These are phyloP conservation scores for Aplochiton taeniatus DNA, from an alignment of 2,797 vertebrate species.

Conservation along the genomic window DNA sequence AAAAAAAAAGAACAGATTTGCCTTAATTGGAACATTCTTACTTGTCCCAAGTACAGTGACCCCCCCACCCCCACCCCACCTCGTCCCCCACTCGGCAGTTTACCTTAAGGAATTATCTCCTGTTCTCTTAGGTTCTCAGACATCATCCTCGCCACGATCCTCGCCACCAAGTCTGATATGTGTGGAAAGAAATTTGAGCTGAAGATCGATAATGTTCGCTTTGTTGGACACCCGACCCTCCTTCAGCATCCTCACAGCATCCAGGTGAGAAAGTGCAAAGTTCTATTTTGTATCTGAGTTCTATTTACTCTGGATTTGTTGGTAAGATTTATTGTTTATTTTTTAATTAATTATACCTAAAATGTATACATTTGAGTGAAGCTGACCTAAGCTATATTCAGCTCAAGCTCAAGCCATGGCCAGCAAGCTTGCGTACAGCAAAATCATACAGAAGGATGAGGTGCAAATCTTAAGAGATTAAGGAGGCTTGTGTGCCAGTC, in stretches of 20 bases:
- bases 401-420: no score
- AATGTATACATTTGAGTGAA: no score
- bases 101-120: slow-evolving; percentile 5
- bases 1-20: slow-evolving; percentile 19
- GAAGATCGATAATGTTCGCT: slow-evolving; percentile 98
- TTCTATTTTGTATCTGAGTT: not conserved
- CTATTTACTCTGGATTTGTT: no score
- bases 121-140: slow-evolving; percentile 88
- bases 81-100: not conserved
- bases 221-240: slow-evolving; percentile 95
- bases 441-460: no score
- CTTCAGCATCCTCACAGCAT: slow-evolving; percentile 87
- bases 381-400: no score
- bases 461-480: no score
- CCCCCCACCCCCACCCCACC: slow-evolving; percentile 6
- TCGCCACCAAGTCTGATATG: slow-evolving; percentile 98
- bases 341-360: no score
- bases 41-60: slow-evolving; percentile 17
- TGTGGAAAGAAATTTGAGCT: slow-evolving; percentile 98
- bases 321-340: no score
- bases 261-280: slow-evolving; percentile 76
- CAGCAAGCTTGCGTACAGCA: no score
- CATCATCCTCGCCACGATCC: slow-evolving; percentile 95
- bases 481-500: not conserved
- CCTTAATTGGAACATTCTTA: slow-evolving; percentile 44